phyloP scores from a whole-genome alignment of 2,113 vertebrate genomes.

The Syngnathus scovelli region DNA sequence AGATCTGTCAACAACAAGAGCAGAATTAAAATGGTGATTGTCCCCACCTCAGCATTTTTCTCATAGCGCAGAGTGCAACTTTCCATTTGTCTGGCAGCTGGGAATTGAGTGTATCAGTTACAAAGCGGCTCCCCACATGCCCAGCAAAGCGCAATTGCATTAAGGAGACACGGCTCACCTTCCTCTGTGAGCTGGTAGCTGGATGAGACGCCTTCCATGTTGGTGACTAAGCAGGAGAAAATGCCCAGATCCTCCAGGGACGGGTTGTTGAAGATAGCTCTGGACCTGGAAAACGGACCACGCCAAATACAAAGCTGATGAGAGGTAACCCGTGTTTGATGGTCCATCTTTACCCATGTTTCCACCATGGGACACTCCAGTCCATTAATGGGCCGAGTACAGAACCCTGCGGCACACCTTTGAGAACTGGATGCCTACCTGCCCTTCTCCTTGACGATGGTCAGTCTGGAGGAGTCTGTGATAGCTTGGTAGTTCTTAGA shows the following conservation, averaged over 20 bases:
- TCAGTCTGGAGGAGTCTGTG: constrained; percentile 79
- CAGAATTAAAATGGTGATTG: constrained; percentile 5
- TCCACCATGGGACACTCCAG: neutral
- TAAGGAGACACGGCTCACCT: constrained; percentile 69
- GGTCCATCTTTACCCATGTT: neutral
- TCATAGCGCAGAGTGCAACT: neutral
- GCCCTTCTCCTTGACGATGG: constrained; percentile 77
- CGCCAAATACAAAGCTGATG: neutral
- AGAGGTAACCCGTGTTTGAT: neutral
- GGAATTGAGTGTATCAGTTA: neutral
- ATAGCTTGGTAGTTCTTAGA: constrained; percentile 89
- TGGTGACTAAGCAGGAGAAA: constrained; percentile 88
- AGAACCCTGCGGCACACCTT: too few species aligned
- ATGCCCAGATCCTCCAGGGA: constrained; percentile 87
- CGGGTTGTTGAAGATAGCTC: constrained; percentile 85
- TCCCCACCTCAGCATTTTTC: neutral
- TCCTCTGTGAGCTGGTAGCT: constrained; percentile 91
- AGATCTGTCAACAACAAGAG: constrained; percentile 74
- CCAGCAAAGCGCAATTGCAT: neutral
- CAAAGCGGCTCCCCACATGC: neutral
- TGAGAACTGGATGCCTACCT: constrained; percentile 70
- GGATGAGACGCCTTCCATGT: constrained; percentile 88
- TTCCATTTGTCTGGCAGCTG: neutral
- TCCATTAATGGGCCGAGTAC: too few species aligned
- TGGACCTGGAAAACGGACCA: constrained; percentile 72